These are phyloP conservation scores for Pachypeltis micranthus DNA, from an alignment of 1,140 invertebrate genomes.

Conservation along the genomic window DNA sequence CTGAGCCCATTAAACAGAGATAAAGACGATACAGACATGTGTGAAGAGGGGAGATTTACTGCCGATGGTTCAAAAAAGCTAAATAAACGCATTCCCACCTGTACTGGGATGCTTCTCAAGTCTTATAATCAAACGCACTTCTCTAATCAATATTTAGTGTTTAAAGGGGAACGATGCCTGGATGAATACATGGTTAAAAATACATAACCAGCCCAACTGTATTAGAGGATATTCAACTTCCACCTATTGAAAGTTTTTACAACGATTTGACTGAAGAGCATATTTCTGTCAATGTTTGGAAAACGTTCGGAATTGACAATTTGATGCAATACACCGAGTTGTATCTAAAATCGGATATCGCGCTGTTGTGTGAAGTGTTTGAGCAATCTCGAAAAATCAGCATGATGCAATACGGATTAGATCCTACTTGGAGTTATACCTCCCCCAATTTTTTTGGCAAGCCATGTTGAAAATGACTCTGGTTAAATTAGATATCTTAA, in stretches of 20 bases:
- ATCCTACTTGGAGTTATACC: too few species aligned
- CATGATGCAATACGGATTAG: not conserved
- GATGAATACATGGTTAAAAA: too few species aligned
- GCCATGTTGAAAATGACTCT: not conserved
- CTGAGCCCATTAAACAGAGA: not conserved
- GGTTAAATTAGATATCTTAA: not conserved
- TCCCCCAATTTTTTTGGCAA: too few species aligned
- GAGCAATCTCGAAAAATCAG: not conserved
- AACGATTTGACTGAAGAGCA: not conserved
- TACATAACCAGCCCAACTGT: too few species aligned
- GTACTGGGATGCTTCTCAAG: not conserved
- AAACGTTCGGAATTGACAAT: not conserved
- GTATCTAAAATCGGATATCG: not conserved
- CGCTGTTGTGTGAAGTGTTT: not conserved
- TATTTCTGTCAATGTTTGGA: not conserved
- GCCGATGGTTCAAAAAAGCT: not conserved
- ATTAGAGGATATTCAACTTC: not conserved
- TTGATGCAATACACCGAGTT: not conserved
- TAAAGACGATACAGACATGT: not conserved
- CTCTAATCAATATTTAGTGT: not conserved
- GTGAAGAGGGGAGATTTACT: not conserved
- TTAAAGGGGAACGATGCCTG: not conserved
- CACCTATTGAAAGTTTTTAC: not conserved
- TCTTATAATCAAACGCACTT: not conserved
- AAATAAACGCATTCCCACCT: not conserved